A percentile compares a stretch with the other conserved stretches of the same genome.
These are phyloP conservation scores for Drosophila hydei DNA, from an alignment of 1,140 invertebrate genomes.

Conservation along the genomic window DNA sequence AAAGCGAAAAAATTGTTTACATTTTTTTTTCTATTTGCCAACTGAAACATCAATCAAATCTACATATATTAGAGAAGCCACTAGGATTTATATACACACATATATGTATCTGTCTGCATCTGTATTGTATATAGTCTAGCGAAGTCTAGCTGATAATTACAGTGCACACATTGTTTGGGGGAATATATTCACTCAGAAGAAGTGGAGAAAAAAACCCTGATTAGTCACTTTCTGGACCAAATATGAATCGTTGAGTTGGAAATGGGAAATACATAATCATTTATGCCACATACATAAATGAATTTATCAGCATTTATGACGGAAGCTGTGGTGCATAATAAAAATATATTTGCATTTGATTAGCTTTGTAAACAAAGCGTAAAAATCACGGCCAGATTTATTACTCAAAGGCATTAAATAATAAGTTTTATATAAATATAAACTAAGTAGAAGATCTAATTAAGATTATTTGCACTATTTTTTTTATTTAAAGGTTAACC, in stretches of 20 bases:
- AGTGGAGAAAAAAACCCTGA: conserved; percentile 13
- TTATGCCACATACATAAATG: background rate
- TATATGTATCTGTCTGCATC: too few species aligned
- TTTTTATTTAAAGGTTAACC: conserved; percentile 45
- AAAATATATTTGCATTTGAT: conserved; percentile 16
- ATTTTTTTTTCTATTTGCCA: background rate
- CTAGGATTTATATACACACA: background rate
- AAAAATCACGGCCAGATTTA: background rate
- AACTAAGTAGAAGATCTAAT: background rate
- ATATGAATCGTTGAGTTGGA: background rate
- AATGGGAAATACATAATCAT: conserved; percentile 13
- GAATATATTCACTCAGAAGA: conserved; percentile 5
- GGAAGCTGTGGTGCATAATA: conserved; percentile 23
- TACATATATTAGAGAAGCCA: conserved; percentile 3
- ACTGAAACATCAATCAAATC: conserved; percentile 16
- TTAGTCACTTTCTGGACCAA: conserved; percentile 39
- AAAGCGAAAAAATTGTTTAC: conserved; percentile 4
- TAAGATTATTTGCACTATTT: background rate
- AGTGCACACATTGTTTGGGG: conserved; percentile 17
- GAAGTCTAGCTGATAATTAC: conserved; percentile 37
- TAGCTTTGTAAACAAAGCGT: background rate
- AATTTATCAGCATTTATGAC: conserved; percentile 31
- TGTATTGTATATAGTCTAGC: background rate
- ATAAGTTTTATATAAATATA: conserved; percentile 16
- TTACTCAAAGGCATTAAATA: background rate